Conservation (phyloP, 1,140 invertebrate species). For the Magallana ariakensis region DNA sequence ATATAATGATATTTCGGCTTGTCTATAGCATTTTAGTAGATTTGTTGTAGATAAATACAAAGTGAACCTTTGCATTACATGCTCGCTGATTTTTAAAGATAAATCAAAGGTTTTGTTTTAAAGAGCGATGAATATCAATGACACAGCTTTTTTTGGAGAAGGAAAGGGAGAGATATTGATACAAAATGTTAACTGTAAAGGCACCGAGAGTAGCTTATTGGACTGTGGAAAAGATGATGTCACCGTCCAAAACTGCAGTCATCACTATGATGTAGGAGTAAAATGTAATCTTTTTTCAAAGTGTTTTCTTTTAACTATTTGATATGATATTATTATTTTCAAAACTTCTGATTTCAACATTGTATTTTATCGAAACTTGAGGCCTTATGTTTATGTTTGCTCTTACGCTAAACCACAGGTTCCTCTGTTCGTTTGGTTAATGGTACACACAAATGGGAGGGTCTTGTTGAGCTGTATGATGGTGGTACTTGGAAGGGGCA, state of each 20-base stretch:
- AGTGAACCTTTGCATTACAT: background rate
- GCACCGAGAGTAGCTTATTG: background rate
- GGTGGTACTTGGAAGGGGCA: background rate
- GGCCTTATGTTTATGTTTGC: background rate
- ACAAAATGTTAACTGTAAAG: background rate
- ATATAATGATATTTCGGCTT: too few relatives aligned
- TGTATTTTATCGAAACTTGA: background rate
- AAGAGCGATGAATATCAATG: background rate
- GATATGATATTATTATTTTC: background rate
- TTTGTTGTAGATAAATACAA: too few relatives aligned
- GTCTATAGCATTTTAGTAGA: too few relatives aligned
- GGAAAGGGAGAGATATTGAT: background rate
- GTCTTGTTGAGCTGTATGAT: background rate
- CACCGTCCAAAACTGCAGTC: background rate
- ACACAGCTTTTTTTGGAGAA: background rate
- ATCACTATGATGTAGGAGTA: background rate
- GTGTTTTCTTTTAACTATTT: background rate
- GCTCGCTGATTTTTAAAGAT: background rate
- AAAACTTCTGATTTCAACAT: background rate
- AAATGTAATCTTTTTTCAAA: background rate
- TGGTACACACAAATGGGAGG: background rate
- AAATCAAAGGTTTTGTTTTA: background rate
- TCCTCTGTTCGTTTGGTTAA: conserved; percentile 13
- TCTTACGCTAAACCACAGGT: background rate
- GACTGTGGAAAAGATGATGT: background rate